Evolutionary conservation across 1,140 invertebrate species (phyloP), one percentile per base, ranked within the genome.

Genomic region (Armadillidium nasatum): DNA sequence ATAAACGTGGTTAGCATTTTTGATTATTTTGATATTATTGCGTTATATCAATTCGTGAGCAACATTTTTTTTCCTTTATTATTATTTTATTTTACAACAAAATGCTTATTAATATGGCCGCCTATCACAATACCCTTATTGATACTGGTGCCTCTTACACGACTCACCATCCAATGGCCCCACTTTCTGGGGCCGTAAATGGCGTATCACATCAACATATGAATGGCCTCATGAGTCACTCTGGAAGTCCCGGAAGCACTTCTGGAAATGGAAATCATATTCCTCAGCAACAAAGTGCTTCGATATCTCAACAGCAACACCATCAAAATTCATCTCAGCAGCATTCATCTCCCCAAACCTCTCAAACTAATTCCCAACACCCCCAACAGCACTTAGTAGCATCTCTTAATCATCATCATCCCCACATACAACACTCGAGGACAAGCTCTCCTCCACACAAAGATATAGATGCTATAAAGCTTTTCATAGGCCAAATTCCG

Each of bases 401-500:
- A 15, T 78, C 79, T 33, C 73, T 80, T 54, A 74, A 73, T 44
- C 76, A 77, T 33, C 76, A 78, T 45, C 78, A 73, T 15, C 50
- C 19, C 10, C 43, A 73, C 23, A n/a, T 22, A n/a, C 72, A 73
- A 44, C 99, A 89, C 11, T 94, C 94, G 91, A 21, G 96, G 89
- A 2, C 94, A 92, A 43, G 79, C 66, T 79, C 81, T 13, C 81
- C 76, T 13, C 72, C 76, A 10, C 80, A 79, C 76, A 88, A 88
- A 81, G 87, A 88, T 71, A 83, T 84, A 71, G 87, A 89, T 79
- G 90, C 93, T 21, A 89, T 94, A 68, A 95, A 95, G 85, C 87
- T 96, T 45, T 96, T 96, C 84, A 91, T 96, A 50, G 94, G 94
- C n/a, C 94, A 97, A 85, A 96, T 97, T 79, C 94, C 94, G 0